Evolutionary conservation across 1,140 invertebrate genomes (phyloP).

Genomic region (Eubasilissa regina): DNA sequence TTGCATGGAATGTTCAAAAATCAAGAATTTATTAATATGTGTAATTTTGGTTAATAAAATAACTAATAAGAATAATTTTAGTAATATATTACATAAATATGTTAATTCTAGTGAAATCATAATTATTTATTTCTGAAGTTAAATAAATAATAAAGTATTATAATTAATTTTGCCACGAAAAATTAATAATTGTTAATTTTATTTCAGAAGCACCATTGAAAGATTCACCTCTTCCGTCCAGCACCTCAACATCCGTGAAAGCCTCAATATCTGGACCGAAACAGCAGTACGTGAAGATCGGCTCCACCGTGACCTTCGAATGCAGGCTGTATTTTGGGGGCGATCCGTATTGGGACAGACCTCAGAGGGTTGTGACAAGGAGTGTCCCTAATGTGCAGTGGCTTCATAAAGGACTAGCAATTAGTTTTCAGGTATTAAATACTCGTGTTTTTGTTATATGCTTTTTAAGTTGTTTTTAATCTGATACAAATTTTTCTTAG

Average conservation of each 20-base stretch:
- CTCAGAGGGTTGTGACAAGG: conserved; percentile 40
- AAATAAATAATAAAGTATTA: too few relatives aligned
- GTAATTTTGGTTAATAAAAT: too few relatives aligned
- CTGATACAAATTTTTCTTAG: too few relatives aligned
- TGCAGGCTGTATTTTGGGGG: conserved; percentile 64
- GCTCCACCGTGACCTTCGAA: conserved; percentile 64
- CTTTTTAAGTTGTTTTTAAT: too few relatives aligned
- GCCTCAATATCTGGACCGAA: conserved; percentile 57
- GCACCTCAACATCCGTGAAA: conserved; percentile 41
- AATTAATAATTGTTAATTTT: not conserved
- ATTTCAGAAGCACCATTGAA: conserved; percentile 53
- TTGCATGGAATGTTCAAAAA: too few relatives aligned
- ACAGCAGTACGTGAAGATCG: conserved; percentile 59
- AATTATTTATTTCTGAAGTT: too few relatives aligned
- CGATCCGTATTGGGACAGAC: conserved; percentile 33
- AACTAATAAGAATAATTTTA: too few relatives aligned
- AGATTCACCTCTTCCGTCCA: conserved; percentile 48
- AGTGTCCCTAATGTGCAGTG: conserved; percentile 63
- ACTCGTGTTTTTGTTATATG: not conserved
- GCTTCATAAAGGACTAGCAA: conserved; percentile 62
- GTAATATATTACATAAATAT: too few relatives aligned
- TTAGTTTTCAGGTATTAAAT: conserved; percentile 63
- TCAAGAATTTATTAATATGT: too few relatives aligned
- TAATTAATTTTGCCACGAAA: too few relatives aligned
- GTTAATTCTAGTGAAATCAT: too few relatives aligned